Conservation (phyloP, 64 coral and sea anemone genomes). For the Stichodactyla helianthus region DNA sequence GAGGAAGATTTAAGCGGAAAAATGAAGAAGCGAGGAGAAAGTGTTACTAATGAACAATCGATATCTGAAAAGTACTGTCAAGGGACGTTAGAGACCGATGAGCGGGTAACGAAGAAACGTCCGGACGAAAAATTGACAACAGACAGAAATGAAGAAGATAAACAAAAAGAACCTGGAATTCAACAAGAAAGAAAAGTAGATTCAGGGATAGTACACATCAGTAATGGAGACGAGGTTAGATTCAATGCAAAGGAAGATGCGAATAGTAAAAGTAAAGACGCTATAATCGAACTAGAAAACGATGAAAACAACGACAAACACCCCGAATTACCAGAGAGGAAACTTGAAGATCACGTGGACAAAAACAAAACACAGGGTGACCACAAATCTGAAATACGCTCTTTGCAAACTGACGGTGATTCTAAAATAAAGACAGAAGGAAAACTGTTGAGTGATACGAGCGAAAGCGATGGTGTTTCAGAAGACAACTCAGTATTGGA, state of each 20-base stretch:
- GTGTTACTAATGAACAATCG: not conserved
- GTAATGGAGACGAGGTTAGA: not conserved
- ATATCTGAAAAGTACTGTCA: constrained; percentile 21
- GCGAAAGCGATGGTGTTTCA: not conserved
- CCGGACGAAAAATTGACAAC: not conserved
- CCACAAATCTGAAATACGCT: not conserved
- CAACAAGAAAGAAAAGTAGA: not conserved
- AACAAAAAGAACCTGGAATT: not conserved
- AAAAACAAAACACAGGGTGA: not conserved
- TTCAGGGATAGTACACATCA: not conserved
- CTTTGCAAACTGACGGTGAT: not conserved
- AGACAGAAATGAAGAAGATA: not conserved
- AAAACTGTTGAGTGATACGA: not conserved
- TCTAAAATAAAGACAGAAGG: not conserved
- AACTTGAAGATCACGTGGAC: not conserved
- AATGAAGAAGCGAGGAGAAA: not conserved
- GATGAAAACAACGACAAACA: not conserved
- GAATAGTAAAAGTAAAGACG: not conserved
- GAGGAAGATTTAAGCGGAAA: not conserved
- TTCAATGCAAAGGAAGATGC: not conserved
- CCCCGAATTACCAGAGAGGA: not conserved
- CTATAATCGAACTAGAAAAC: not conserved
- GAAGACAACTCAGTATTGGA: not conserved
- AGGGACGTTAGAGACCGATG: constrained; percentile 2
- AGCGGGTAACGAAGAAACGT: not conserved